A percentile compares a stretch with the other conserved stretches of the same genome.
These are phyloP conservation scores for Prostheceraeus crozeri DNA, from an alignment of 2,888 invertebrate genomes.

Conservation along the genomic window DNA sequence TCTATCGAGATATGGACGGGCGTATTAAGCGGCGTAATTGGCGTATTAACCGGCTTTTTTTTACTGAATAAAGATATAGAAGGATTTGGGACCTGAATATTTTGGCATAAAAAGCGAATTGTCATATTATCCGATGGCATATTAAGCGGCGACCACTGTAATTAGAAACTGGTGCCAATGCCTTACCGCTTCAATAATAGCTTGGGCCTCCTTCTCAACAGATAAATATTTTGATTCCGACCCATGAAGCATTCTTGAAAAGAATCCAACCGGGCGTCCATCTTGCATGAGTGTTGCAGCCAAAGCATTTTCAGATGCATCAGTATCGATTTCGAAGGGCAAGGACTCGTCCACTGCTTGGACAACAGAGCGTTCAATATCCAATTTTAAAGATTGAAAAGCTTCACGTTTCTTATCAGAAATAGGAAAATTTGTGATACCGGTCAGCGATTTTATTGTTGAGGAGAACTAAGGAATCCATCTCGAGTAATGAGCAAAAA, in stretches of 20 bases:
- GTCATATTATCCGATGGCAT: too few relatives aligned
- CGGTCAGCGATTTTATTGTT: constrained; percentile 3
- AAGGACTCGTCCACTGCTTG: too few relatives aligned
- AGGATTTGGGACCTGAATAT: too few relatives aligned
- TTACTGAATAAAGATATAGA: too few relatives aligned
- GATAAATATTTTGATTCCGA: constrained; percentile 32
- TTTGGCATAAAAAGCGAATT: too few relatives aligned
- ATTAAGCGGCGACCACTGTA: too few relatives aligned
- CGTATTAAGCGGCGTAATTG: too few relatives aligned
- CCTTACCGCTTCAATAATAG: constrained; percentile 39
- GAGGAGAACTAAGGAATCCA: too few relatives aligned
- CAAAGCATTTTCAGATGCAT: constrained; percentile 19
- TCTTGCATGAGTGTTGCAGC: constrained; percentile 29
- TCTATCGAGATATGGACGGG: too few relatives aligned
- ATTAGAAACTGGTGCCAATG: constrained; percentile 38
- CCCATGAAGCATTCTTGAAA: constrained; percentile 32
- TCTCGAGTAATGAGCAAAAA: too few relatives aligned
- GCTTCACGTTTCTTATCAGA: neutral
- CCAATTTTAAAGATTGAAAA: neutral
- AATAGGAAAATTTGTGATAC: constrained; percentile 1
- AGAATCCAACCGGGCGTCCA: constrained; percentile 32
- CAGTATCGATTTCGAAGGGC: constrained; percentile 20
- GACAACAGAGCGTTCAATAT: constrained; percentile 3
- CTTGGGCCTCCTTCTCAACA: constrained; percentile 39
- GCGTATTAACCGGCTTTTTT: too few relatives aligned